These are phyloP conservation scores for Artemisiospiza belli DNA, from an alignment of 2,113 vertebrate species.

Conservation along the genomic window DNA sequence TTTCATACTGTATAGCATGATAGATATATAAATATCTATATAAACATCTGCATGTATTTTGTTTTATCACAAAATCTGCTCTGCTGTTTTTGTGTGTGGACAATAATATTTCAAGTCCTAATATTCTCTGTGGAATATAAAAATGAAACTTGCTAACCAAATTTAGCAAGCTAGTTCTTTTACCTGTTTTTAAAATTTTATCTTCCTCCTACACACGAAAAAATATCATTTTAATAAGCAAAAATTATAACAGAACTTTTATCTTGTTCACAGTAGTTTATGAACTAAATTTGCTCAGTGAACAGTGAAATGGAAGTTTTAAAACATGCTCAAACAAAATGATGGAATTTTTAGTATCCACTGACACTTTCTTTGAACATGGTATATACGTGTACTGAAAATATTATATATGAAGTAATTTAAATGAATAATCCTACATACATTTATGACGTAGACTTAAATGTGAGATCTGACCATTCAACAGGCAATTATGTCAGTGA, in stretches of 20 bases:
- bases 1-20: neutral
- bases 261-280: neutral
- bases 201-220: neutral
- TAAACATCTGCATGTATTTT: neutral
- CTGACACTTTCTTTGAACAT: neutral
- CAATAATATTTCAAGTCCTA: neutral
- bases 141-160: neutral
- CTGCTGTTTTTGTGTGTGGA: neutral
- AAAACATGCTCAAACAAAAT: neutral
- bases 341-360: neutral
- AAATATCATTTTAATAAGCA: neutral
- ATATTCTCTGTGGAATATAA: neutral
- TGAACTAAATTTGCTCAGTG: neutral
- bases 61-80: neutral
- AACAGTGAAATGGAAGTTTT: neutral
- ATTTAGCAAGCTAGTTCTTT: neutral
- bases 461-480: neutral
- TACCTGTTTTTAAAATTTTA: neutral
- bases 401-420: neutral
- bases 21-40: no score
- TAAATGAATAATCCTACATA: neutral
- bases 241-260: neutral
- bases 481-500: neutral
- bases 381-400: neutral
- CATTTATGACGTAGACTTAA: neutral